Base-by-base conservation (phyloP, 2,888 invertebrate genomes). In the Parthenolecanium corni region DNA sequence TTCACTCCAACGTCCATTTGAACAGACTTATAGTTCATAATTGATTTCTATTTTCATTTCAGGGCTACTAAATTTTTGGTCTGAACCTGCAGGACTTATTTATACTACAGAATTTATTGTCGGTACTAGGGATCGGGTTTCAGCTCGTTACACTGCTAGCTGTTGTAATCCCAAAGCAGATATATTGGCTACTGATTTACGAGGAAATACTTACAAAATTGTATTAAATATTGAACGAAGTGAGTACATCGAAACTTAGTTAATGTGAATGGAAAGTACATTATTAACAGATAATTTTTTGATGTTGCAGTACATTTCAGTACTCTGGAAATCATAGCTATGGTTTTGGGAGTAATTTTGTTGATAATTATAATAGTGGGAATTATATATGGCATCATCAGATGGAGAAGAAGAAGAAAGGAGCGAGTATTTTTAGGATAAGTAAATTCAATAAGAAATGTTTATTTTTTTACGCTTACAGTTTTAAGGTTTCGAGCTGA, bases 141-240 rank as follows among this genome's bases (percentile, higher is more conserved):
- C 75, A 14, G 83, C 84, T 1, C 79, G 79, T 2, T 88, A 85
- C 71, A 77, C 82, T 18, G 80, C 84, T 0, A 83, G 82, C 0
- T 89, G 89, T 71, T 89, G 88, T 71, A 78, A 82, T 5, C 81
- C 84, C 0, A 77, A 81, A 54, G 77, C 86, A 0, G 76, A 83
- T 40, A 73, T 89, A 3, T 81, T 79, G 1, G 86, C 85, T 0
- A 79, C 79, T 11, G 87, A 89, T 71, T 74, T 83, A 0, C 76
- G 76, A 12, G 84, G 85, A 1, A 88, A 88, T 71, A 78, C 79
- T 4, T 77, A 79, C 65, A 79, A 79, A 62, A 77, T 79, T 52
- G 77, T 77, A 18, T 76, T 85, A 12, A 85, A 89, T 71, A 82
- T 80, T 3, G 71, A 75, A 20, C 77, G 76, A 69, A 74, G 75